Conservation (phyloP, 1,140 invertebrate genomes). For the Apis laboriosa region DNA sequence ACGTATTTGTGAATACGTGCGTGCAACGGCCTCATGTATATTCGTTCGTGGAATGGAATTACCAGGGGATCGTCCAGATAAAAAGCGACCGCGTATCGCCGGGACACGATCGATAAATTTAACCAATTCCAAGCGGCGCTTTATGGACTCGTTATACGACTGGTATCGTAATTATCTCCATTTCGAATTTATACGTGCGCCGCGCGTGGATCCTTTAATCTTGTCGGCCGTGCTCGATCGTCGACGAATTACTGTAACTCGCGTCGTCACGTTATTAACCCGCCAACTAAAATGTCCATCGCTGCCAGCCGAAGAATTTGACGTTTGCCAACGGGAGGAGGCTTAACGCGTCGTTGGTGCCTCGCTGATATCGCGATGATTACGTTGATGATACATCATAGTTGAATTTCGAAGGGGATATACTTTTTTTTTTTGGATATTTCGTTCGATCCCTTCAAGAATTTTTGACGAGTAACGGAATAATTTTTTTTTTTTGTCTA, state of each 20-base stretch:
- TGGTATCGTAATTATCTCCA: slow-evolving; percentile 64
- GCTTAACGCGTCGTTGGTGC: not conserved
- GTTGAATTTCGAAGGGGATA: not conserved
- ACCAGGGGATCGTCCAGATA: slow-evolving; percentile 52
- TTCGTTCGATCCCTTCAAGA: no score
- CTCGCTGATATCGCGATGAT: not conserved
- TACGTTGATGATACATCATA: not conserved
- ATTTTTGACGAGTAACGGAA: no score
- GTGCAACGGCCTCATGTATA: not conserved
- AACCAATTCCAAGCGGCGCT: slow-evolving; percentile 61
- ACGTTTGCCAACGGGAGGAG: not conserved
- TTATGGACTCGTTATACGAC: slow-evolving; percentile 71
- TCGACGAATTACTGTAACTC: slow-evolving; percentile 29
- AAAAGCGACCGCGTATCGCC: slow-evolving; percentile 53
- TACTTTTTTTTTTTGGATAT: no score
- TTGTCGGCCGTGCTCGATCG: slow-evolving; percentile 10
- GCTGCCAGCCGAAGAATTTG: slow-evolving; percentile 4
- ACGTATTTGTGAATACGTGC: not conserved
- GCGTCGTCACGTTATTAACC: slow-evolving; percentile 40
- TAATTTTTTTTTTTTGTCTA: no score
- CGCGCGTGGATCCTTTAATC: slow-evolving; percentile 54
- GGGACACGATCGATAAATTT: slow-evolving; percentile 68
- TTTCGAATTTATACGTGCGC: slow-evolving; percentile 54
- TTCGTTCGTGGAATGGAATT: slow-evolving; percentile 33
- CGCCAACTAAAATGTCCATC: not conserved